Base-by-base conservation (phyloP, 2,797 vertebrate species). In the Syngnathus acus region DNA sequence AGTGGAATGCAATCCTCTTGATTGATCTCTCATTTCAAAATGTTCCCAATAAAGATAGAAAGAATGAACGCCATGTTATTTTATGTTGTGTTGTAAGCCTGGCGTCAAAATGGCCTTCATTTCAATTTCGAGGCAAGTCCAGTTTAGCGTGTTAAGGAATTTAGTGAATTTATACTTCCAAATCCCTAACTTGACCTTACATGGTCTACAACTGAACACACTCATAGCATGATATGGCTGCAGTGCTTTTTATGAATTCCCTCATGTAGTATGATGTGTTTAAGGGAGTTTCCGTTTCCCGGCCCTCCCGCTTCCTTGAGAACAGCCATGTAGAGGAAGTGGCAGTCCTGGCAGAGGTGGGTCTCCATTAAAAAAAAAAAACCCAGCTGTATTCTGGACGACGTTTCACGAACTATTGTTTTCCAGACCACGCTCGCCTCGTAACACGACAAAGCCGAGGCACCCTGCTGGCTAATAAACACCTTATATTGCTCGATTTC, bases 211-310 rank as follows among this genome's bases (percentile, higher is more conserved):
- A 48, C n/a, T 17, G 47, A 48, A 43, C 68, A 62, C 67, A 53
- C 50, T 55, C 66, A 64, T 57, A 68, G 65, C 62, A 39, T 54
- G 43, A 65, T 59, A 72, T 58, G 68, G 40, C 1, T 72, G 48
- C 55, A 70, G 73, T 73, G 57, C 81, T 88, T 89, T 82, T 88
- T 84, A 85, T 89, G 89, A 55, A 87, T 89, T 89, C 89, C 89
- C 83, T 69, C 83, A 76, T 79, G 84, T 80, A 78, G 26, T 86
- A 78, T 81, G 75, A 87, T 83, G 81, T 86, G 83, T 81, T 89
- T 5, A 84, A 74, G 76, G 83, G 76, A 73, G 76, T 74, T 91
- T 90, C 89, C 88, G 86, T 84, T 89, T 86, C 82, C 84, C 83
- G 84, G 80, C 84, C 70, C 80, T 76, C 72, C 77, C 8, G 69